These are phyloP conservation scores for Acleris emargana DNA, from an alignment of 2,888 invertebrate genomes.

Conservation along the genomic window DNA sequence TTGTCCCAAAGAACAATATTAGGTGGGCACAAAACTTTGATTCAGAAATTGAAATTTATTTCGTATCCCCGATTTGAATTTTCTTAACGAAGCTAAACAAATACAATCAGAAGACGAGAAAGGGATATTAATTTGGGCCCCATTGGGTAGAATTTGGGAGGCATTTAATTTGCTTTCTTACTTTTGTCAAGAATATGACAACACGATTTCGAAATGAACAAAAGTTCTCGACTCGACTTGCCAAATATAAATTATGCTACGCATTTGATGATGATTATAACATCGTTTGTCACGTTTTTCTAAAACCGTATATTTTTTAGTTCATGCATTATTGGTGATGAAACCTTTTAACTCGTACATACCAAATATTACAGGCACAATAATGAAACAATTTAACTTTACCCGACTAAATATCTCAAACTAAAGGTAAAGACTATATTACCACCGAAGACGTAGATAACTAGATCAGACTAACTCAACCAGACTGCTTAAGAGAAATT, in stretches of 20 bases:
- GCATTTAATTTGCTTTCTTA: slow-evolving; percentile 36
- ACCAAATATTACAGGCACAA: background rate
- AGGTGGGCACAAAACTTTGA: slow-evolving; percentile 28
- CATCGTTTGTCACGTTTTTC: too few species aligned
- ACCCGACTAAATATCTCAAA: background rate
- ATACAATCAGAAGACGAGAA: slow-evolving; percentile 35
- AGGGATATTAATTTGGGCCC: slow-evolving; percentile 38
- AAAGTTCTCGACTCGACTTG: slow-evolving; percentile 6
- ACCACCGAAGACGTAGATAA: too few species aligned
- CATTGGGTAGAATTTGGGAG: slow-evolving; percentile 33
- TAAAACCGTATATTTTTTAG: too few species aligned
- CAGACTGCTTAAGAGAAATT: too few species aligned
- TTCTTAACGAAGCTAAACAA: slow-evolving; percentile 39
- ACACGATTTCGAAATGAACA: slow-evolving; percentile 24
- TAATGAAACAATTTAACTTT: slow-evolving; percentile 7
- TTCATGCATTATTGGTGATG: too few species aligned
- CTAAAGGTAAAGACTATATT: too few species aligned
- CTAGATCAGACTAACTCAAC: too few species aligned
- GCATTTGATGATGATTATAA: too few species aligned
- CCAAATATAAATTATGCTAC: too few species aligned
- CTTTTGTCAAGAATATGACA: slow-evolving; percentile 29
- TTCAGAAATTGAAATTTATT: slow-evolving; percentile 35
- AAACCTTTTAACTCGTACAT: too few species aligned
- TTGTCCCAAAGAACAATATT: slow-evolving; percentile 34
- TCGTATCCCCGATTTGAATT: slow-evolving; percentile 34